Base-by-base conservation (phyloP, 2,888 invertebrate species). In the Ennomos erosarius region DNA sequence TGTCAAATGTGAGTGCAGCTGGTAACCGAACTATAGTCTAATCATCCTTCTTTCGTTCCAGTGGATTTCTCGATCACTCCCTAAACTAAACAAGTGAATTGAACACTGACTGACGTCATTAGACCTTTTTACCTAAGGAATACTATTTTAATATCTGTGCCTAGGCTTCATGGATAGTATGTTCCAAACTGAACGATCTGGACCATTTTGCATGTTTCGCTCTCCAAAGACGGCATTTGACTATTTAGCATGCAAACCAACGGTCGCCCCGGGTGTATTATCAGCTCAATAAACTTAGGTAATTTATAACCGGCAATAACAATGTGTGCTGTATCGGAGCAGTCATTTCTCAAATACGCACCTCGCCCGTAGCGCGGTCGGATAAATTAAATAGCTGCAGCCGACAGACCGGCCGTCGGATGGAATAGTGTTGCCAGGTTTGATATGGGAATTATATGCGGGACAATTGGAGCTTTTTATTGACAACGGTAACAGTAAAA, bases 311-410 rank as follows among this genome's bases (percentile, higher is more conserved):
- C 69, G 74, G 74, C 81, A 73, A 76, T 87, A 89, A 89, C 86
- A 85, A 87, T 87, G 86, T 86, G 79, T 84, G 82, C 77, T 73
- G 72, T 84, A 88, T 88, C 87, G 75, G 78, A 74, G 70, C 75
- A 79, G 85, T 81, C 81, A 89, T 90, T 88, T 88, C 85, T 90
- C 89, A 90, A 86, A 85, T 74, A 80, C 81, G 84, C 89, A 88
- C 89, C 89, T 89, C 81, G 83, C 79, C 80, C 62, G 59, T 60
- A 60, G 59, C 55, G 59, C 55, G 55, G 26, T 50, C 54, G 69
- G 76, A 74, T 78, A 78, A 82, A 83, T 84, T 84, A 84, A 83
- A 82, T 81, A 71, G 69, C 69, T 47, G 37, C 58, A 45, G 10
- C 38, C 62, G 45, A 12, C 33, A 9, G 37, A 26, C 26, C 26